Evolutionary conservation across 2,888 invertebrate genomes (phyloP), one percentile per base, ranked within the genome.

Genomic region (Galerucella calmariensis): DNA sequence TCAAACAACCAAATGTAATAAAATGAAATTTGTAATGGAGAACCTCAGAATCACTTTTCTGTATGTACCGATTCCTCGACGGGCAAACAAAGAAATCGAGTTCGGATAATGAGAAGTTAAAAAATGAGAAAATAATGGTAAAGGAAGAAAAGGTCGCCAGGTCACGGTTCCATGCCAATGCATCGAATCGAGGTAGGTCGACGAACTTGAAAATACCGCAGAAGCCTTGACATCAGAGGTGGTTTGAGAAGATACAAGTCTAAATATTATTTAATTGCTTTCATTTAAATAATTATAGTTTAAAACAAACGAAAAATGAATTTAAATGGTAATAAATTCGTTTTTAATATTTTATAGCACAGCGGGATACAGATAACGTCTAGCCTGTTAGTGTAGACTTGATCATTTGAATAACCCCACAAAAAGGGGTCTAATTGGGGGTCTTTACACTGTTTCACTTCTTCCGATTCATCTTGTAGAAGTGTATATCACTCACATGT

Each of bases 121-220:
- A 59, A 24, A 62, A 62, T 35, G 44, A 65, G 46, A 65, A 65
- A 65, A 65, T 20, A 24, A 46, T 46, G 46, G 46, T 16, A 16
- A 46, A 16, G 46, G 27, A 16, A 63, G 53, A 70, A 69, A 27
- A 69, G 63, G 70, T 69, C 69, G 69, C 48, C 69, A 53, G 70
- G 63, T 70, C 70, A 63, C 56, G 46, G 70, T 70, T 70, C 53
- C 70, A 48, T 41, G 51, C 63, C 70, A 41, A 41, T 70, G 70
- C 70, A 70, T 63, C 20, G 51, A 63, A 70, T 53, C 20, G 53
- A 63, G 70, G 62, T 70, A 63, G 70, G 62, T 70, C 62, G 61
- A 53, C 48, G 70, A 70, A 70, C 70, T 70, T 70, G 70, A 70
- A 70, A 63, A 53, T 46, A 46, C 20, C 44, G 27, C 46, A 11